Evolutionary conservation across 2,113 vertebrate genomes (phyloP), one percentile per base, ranked within the genome.

Genomic region (Dendrocopos noguchii): DNA sequence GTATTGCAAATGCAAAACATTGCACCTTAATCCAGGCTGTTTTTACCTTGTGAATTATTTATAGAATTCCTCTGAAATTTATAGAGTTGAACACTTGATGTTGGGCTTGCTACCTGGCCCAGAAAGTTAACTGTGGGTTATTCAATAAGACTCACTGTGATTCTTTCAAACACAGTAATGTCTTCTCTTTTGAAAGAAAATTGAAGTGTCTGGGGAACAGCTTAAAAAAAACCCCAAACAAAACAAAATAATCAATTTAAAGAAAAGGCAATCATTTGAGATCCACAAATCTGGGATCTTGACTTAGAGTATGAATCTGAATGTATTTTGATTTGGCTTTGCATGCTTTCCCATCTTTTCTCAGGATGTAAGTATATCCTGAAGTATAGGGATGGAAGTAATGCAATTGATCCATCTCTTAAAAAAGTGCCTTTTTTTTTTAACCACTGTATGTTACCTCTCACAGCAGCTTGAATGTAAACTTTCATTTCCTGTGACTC

Each of bases 401-500:
- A 59, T 34, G 9, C 52, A 81, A 46, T 55, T 66, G 36, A 56
- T 44, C 50, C 10, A 68, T 27, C 74, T 33, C 76, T 84, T 18
- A 79, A 63, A 53, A 25, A 52, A 13, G n/a, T 52, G n/a, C 39
- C 39, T 12, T 39, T 39, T 39, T 5, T 81, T 70, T 87, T 4
- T 67, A 80, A 64, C 70, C n/a, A 46, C 31, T 47, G 25, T 68
- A 84, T 3, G 6, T 21, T 73, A 73, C 55, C 21, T 72, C 14
- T 72, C 78, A 34, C 44, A 91, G 67, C 39, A 91, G 15, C 47
- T 79, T 66, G 55, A 82, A 57, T 42, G 8, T 33, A 94, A 94
- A 63, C 56, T 91, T 94, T 71, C 61, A 85, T 92, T 94, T 95
- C 78, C 84, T 71, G 60, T 64, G 53, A 44, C 57, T 61, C 34